These are phyloP conservation scores for Spilarctia lutea DNA, from an alignment of 2,888 invertebrate genomes.

Conservation along the genomic window DNA sequence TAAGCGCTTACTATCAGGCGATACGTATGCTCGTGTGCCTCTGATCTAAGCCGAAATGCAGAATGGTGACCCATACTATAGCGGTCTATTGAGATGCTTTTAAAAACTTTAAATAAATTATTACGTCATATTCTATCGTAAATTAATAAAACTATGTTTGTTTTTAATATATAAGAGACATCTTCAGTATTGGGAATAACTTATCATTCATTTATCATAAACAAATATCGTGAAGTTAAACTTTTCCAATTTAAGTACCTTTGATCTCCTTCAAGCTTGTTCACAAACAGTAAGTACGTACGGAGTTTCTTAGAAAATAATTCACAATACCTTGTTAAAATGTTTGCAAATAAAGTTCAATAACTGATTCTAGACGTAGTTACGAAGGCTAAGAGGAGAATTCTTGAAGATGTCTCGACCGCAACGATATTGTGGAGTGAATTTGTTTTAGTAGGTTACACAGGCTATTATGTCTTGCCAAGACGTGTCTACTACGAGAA, in stretches of 20 bases:
- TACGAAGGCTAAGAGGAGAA: slow-evolving; percentile 16
- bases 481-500: slow-evolving; percentile 5
- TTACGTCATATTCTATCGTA: not conserved
- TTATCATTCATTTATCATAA: not conserved
- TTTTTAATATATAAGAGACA: not conserved
- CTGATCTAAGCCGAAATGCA: too few species aligned
- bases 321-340: slow-evolving; percentile 20
- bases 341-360: slow-evolving; percentile 26
- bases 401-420: slow-evolving; percentile 30
- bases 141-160: not conserved
- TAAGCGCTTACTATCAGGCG: too few species aligned
- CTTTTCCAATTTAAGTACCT: not conserved
- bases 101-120: too few species aligned
- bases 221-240: not conserved
- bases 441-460: slow-evolving; percentile 21
- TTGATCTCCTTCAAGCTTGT: not conserved
- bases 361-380: slow-evolving; percentile 18
- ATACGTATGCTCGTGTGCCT: too few species aligned
- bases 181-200: not conserved
- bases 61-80: too few species aligned
- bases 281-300: not conserved
- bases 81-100: too few species aligned
- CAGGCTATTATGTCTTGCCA: not conserved
- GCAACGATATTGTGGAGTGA: slow-evolving; percentile 27
- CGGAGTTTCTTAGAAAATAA: slow-evolving; percentile 1